phyloP scores from a whole-genome alignment of 2,797 vertebrate genomes.

The Liparis tanakae region DNA sequence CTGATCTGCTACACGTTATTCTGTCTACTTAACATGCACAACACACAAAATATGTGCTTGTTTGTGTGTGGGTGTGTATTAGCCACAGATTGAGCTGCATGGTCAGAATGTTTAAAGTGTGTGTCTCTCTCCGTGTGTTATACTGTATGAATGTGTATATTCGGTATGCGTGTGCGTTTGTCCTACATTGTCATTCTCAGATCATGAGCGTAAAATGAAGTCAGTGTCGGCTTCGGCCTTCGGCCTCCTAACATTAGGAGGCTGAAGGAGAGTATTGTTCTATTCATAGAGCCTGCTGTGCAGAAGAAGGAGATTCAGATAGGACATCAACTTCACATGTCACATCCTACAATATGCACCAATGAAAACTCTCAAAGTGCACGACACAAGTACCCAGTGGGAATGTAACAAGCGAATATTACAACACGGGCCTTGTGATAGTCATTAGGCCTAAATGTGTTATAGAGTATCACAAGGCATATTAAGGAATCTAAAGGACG shows the following conservation, averaged over 20 bases:
- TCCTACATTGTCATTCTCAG: slow-evolving; percentile 61
- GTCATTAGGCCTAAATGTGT: slow-evolving; percentile 23
- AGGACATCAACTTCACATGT: slow-evolving; percentile 56
- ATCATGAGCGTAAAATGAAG: slow-evolving; percentile 77
- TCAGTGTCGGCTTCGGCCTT: slow-evolving; percentile 71
- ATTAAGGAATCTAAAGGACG: neutral
- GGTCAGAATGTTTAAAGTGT: slow-evolving; percentile 42
- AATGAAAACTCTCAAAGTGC: slow-evolving; percentile 27
- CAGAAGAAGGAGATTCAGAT: slow-evolving; percentile 54
- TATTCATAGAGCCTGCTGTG: slow-evolving; percentile 78
- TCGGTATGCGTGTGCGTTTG: slow-evolving; percentile 29
- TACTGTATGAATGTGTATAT: slow-evolving; percentile 24
- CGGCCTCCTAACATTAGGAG: slow-evolving; percentile 74
- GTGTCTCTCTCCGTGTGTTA: slow-evolving; percentile 16
- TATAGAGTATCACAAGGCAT: slow-evolving; percentile 31
- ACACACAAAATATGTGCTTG: slow-evolving; percentile 35
- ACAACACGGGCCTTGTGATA: slow-evolving; percentile 32
- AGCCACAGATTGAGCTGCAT: slow-evolving; percentile 52
- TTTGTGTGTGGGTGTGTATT: slow-evolving; percentile 45
- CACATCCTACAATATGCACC: slow-evolving; percentile 45
- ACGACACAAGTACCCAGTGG: slow-evolving; percentile 6
- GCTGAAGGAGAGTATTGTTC: slow-evolving; percentile 80
- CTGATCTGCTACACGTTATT: slow-evolving; percentile 31
- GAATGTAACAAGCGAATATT: slow-evolving; percentile 33
- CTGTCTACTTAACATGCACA: slow-evolving; percentile 51